These are phyloP conservation scores for Dicrurus megarhynchus DNA, from an alignment of 2,113 vertebrate species.

Conservation along the genomic window DNA sequence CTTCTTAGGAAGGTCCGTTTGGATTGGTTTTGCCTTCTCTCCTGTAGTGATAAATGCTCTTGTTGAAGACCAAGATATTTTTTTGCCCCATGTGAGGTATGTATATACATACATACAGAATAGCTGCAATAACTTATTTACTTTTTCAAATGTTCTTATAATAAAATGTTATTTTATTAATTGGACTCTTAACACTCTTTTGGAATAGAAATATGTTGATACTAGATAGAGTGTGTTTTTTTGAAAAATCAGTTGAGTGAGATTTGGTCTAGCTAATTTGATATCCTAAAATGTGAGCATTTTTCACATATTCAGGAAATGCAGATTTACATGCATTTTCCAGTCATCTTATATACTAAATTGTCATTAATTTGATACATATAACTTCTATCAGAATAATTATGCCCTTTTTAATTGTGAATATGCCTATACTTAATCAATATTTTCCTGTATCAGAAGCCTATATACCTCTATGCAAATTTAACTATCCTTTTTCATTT, in stretches of 20 bases:
- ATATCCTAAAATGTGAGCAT: background rate
- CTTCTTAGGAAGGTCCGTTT: background rate
- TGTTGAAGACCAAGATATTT: background rate
- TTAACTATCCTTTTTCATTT: background rate
- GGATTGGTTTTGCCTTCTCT: background rate
- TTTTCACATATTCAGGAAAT: background rate
- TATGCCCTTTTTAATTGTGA: background rate
- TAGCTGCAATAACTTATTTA: background rate
- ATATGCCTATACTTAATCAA: background rate
- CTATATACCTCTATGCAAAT: background rate
- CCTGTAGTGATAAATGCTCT: background rate
- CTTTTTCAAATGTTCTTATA: background rate
- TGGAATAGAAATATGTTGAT: background rate
- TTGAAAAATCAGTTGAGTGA: background rate
- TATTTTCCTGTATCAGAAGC: background rate
- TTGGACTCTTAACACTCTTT: background rate
- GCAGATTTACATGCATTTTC: background rate
- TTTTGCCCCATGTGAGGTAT: background rate
- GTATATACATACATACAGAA: background rate
- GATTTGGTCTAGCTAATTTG: background rate
- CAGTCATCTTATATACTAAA: background rate
- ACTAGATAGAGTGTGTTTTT: background rate
- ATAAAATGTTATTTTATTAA: background rate
- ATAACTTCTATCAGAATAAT: background rate
- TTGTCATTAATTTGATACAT: background rate